Percentiles rank a stretch among this genome's conserved stretches.
These are phyloP conservation scores for Numenius phaeopus DNA, from an alignment of 2,797 vertebrate genomes.

Conservation along the genomic window DNA sequence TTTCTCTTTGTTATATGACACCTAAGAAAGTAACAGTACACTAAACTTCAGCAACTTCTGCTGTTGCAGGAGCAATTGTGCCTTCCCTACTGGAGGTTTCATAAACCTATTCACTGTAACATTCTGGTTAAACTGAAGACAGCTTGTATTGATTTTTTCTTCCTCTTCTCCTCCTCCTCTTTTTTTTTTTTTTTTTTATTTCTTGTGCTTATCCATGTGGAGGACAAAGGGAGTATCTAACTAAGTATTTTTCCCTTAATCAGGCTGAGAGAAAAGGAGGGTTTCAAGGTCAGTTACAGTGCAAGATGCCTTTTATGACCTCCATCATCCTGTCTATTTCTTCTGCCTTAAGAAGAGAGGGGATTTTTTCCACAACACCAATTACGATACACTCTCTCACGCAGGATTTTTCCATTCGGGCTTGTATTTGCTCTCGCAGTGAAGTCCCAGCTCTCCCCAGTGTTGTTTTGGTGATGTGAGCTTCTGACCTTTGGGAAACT, in stretches of 20 bases:
- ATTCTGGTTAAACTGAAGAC: constrained; percentile 68
- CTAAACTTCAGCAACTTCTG: constrained; percentile 65
- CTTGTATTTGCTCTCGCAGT: constrained; percentile 38
- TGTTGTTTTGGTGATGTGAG: constrained; percentile 30
- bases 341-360: constrained; percentile 38
- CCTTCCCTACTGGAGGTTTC: constrained; percentile 50
- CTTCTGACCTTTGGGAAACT: constrained; percentile 64
- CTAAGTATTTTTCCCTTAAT: constrained; percentile 69
- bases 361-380: background rate
- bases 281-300: constrained; percentile 65
- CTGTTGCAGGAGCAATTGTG: constrained; percentile 55
- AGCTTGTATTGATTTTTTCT: constrained; percentile 67
- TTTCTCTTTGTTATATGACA: constrained; percentile 44
- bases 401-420: constrained; percentile 38
- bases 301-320: constrained; percentile 64
- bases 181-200: background rate
- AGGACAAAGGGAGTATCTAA: constrained; percentile 60
- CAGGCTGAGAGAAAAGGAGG: constrained; percentile 45
- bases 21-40: constrained; percentile 21
- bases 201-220: constrained; percentile 46
- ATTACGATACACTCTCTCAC: constrained; percentile 13
- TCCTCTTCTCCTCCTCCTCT: background rate
- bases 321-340: constrained; percentile 57
- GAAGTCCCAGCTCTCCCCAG: constrained; percentile 16
- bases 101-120: constrained; percentile 69